Base-by-base conservation (phyloP, 2,113 vertebrate species). In the Microtus ochrogaster region DNA sequence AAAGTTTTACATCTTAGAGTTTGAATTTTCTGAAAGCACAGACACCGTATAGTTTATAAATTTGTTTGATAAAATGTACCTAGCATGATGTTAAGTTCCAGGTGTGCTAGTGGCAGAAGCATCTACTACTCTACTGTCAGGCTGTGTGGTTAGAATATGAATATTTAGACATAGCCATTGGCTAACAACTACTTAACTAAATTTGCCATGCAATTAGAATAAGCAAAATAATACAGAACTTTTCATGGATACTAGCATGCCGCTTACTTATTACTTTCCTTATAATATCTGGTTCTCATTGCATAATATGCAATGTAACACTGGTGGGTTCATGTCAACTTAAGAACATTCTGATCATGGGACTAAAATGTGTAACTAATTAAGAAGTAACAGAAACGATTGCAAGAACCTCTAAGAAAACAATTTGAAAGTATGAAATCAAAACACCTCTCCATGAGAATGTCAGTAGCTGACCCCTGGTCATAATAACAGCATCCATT, bases 11-110 rank as follows among this genome's bases (percentile, higher is more conserved):
- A 47, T 36, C 26, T 94, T 65, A 83, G n/a, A 55, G 41, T 94
- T 87, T 41, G 65, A 74, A 76, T 28, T 92, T 95, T 91, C 72
- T 90, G 61, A 89, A 96, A 92, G 33, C 39, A 41, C 26, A 63
- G 55, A 79, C 17, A 49, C 92, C 61, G 44, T 47, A 14, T 7
- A 78, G 39, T 90, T 91, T 90, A 76, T 55, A 55, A 68, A 94
- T 89, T 89, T 33, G 87, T 28, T 93, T 72, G 83, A 36, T 55
- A 91, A 93, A 72, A 74, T 36, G 1, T 58, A 73, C 7, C 65
- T 2, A 74, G 21, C 61, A 79, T 19, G 89, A 36, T 70, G 13
- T 14, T 52, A 26, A 12, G 30, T 52, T 76, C 28, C 21, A 77
- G 36, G 24, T 58, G 16, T 85, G 21, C 49, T 89, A 77, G 41